A percentile compares a stretch with the other conserved stretches of the same genome.
These are phyloP conservation scores for Myathropa florea DNA, from an alignment of 2,888 invertebrate genomes.

Conservation along the genomic window DNA sequence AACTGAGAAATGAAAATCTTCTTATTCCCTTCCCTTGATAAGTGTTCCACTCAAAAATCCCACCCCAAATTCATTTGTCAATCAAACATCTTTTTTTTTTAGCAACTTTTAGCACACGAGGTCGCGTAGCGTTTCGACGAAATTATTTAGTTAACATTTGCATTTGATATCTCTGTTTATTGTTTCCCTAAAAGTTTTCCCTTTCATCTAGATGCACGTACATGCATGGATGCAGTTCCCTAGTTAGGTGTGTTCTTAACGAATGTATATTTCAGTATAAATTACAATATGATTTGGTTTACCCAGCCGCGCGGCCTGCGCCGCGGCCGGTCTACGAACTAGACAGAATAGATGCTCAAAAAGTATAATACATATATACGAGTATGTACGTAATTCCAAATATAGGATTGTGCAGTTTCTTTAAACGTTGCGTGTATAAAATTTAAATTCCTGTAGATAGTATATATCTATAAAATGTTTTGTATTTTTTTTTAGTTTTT, in stretches of 20 bases:
- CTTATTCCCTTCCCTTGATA: too few species aligned
- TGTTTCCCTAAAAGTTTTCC: conserved; percentile 44
- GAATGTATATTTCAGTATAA: conserved; percentile 45
- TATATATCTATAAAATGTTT: conserved; percentile 35
- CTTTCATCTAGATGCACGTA: conserved; percentile 1
- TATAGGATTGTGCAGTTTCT: conserved; percentile 68
- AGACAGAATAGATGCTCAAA: conserved; percentile 53
- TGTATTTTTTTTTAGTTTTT: neutral
- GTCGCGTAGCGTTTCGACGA: conserved; percentile 26
- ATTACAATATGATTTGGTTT: conserved; percentile 59
- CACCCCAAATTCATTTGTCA: neutral
- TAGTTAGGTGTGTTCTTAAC: conserved; percentile 11
- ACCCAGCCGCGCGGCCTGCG: neutral
- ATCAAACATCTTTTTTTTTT: neutral
- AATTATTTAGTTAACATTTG: conserved; percentile 23
- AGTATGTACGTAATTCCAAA: neutral
- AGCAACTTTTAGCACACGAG: conserved; percentile 33
- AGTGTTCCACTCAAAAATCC: too few species aligned
- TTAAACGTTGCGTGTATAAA: conserved; percentile 65
- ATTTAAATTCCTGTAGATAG: conserved; percentile 69
- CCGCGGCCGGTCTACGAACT: conserved; percentile 9
- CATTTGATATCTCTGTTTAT: conserved; percentile 20
- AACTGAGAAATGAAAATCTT: too few species aligned
- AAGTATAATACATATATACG: conserved; percentile 51
- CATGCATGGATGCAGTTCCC: neutral